Conservation (phyloP, 1,140 invertebrate species). For the Achatina immaculata region DNA sequence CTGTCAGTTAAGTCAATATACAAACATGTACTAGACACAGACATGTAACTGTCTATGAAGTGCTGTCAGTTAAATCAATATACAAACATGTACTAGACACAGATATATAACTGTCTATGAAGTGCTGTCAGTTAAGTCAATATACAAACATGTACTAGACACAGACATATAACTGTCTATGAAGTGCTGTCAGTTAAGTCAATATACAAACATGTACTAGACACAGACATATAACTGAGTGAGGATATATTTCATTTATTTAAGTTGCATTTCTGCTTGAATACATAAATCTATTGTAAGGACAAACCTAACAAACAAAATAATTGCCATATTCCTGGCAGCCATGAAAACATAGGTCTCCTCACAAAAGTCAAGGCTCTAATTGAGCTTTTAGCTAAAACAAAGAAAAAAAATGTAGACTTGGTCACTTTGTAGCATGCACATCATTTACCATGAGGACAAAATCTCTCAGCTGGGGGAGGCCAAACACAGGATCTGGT, state of each 20-base stretch:
- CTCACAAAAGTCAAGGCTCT: not conserved
- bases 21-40: no score
- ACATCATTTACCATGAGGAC: not conserved
- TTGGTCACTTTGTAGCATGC: not conserved
- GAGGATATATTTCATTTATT: not conserved
- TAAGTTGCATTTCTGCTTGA: conserved; percentile 17
- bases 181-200: no score
- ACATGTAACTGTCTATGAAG: no score
- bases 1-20: no score
- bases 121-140: no score
- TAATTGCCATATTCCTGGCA: not conserved
- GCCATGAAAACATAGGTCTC: not conserved
- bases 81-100: no score
- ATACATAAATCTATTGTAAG: not conserved
- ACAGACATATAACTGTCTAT: no score
- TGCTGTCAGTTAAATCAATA: no score
- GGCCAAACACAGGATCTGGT: not conserved
- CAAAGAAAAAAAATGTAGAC: not conserved
- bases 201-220: no score
- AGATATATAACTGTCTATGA: no score
- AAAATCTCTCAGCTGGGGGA: not conserved
- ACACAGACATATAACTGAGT: no score
- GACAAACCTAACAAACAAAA: not conserved
- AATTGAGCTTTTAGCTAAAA: not conserved
- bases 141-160: no score